Percentiles rank a stretch among this genome's conserved stretches.
phyloP scores from a whole-genome alignment of 2,888 invertebrate genomes.

The Ormia ochracea region DNA sequence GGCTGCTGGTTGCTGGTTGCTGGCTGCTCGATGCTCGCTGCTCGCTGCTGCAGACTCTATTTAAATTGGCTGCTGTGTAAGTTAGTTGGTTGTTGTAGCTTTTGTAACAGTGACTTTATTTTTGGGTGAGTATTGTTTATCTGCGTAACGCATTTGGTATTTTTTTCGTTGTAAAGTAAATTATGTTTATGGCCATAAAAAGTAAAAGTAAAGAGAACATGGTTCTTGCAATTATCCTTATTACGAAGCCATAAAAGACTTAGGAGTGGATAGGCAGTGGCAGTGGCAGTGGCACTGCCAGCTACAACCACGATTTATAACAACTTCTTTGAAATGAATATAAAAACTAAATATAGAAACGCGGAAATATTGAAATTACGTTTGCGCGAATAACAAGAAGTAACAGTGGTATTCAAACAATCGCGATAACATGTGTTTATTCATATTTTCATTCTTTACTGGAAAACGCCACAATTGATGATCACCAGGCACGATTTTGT shows the following conservation, averaged over 20 bases:
- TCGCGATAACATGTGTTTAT: neutral
- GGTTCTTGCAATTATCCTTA: constrained; percentile 72
- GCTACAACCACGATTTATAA: neutral
- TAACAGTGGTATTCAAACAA: neutral
- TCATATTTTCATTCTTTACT: neutral
- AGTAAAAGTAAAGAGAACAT: constrained; percentile 63
- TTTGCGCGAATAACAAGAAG: neutral
- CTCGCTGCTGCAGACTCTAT: neutral
- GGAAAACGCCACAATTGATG: no score
- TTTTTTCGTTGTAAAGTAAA: constrained; percentile 50
- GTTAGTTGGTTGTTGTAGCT: constrained; percentile 16
- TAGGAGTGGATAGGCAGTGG: neutral
- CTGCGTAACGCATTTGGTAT: constrained; percentile 58
- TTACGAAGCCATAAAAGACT: constrained; percentile 65
- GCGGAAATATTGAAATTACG: constrained; percentile 39
- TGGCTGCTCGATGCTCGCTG: no score
- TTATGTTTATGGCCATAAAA: constrained; percentile 71
- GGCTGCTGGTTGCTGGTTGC: no score
- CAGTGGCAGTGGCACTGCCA: neutral
- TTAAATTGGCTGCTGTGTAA: constrained; percentile 27
- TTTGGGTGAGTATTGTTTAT: constrained; percentile 38
- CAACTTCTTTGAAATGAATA: constrained; percentile 14
- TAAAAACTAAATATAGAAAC: constrained; percentile 26
- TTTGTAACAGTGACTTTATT: neutral
- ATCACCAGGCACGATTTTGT: no score